Evolutionary conservation across 2,797 vertebrate genomes (phyloP), one percentile per base, ranked within the genome.

Genomic region (Neostethus bicornis): DNA sequence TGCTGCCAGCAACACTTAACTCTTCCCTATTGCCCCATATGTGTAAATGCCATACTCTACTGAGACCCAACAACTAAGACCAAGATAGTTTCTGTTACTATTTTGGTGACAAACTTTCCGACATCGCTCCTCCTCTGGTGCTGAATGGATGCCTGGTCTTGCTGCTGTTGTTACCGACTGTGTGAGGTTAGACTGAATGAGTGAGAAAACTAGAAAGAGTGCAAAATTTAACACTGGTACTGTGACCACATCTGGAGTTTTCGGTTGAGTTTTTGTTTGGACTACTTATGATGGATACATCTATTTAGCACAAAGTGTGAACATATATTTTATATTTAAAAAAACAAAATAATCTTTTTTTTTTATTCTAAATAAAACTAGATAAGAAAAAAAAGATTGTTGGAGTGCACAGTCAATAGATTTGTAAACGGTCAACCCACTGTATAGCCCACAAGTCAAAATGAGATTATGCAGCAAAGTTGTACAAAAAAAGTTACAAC

Each of bases 1-100:
- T 59, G 87, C 93, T 26, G 79, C 95, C 51, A 93, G 95, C 89
- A 95, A 94, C 89, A 96, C 94, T 2, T 98, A 96, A 95, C 91
- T 76, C 71, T 77, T 61, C 35, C n/a, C 7, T 7, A 32, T 54
- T 42, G 46, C 44, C 45, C 50, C 58, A 31, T 54, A 57, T 53
- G 42, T 37, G 60, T 65, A 70, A 69, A 73, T 43, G 66, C 66
- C 65, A 38, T 60, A 62, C 47, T 52, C 35, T 41, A 16, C 59
- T 28, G 35, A 64, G 52, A 73, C 55, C 23, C 45, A 14, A 19
- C 46, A 58, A 53, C 66, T 61, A 53, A 70, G 60, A 63, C 55
- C 42, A 57, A 59, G 60, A 59, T 34, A 9, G 51, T 42, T 50
- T 53, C 41, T 19, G 60, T 75, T 64, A 81, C 54, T 48, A 23